Conservation (phyloP, 1,140 invertebrate genomes). For the Aradophagus sp. region DNA sequence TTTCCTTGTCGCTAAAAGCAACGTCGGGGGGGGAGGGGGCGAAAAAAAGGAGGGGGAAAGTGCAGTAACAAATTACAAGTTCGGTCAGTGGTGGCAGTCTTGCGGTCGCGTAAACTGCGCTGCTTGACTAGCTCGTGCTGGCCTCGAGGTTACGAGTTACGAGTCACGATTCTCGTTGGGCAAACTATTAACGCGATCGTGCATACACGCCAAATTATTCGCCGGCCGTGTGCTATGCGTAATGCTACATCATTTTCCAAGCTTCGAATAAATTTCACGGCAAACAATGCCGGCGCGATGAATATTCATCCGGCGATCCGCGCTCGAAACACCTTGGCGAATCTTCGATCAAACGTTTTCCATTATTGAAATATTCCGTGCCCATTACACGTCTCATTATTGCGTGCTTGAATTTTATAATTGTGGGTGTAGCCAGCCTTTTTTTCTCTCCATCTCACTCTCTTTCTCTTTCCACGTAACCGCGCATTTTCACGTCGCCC, state of each 20-base stretch:
- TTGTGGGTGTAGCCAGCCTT: conserved; percentile 8
- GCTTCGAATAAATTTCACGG: conserved; percentile 40
- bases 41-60: too few relatives aligned
- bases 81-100: conserved; percentile 8
- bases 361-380: conserved; percentile 23
- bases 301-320: conserved; percentile 35
- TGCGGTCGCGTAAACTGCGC: conserved; percentile 5
- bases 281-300: conserved; percentile 40
- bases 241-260: conserved; percentile 43
- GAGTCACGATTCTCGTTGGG: conserved; percentile 28
- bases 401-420: conserved; percentile 28
- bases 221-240: conserved; percentile 35
- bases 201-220: conserved; percentile 63
- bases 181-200: conserved; percentile 61
- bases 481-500: conserved; percentile 18
- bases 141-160: conserved; percentile 24
- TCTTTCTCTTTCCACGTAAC: conserved; percentile 17
- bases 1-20: conserved; percentile 28
- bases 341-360: conserved; percentile 27
- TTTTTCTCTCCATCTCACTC: not conserved
- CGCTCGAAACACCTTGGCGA: conserved; percentile 18
- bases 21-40: too few relatives aligned
- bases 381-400: conserved; percentile 33
- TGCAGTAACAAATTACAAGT: conserved; percentile 22
- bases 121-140: conserved; percentile 21